Evolutionary conservation across 2,797 vertebrate species (phyloP), one percentile per base, ranked within the genome.

Genomic region (Tiaroga cobitis): DNA sequence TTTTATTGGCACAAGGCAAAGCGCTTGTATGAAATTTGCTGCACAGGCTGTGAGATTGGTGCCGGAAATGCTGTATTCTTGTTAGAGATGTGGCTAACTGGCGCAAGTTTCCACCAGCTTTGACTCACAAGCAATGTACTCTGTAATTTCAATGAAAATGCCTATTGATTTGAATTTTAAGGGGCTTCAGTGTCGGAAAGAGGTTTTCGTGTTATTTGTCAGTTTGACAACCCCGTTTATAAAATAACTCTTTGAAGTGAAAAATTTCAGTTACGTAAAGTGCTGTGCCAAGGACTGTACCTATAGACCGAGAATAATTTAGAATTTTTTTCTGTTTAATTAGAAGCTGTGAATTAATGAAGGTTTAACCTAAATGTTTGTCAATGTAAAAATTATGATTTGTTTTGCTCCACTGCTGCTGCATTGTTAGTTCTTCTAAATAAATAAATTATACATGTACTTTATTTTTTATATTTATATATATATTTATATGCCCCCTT

Each of bases 1-100:
- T 93, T 94, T 94, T 93, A 94, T 94, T 93, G 90, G 92, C 91
- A 88, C 73, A 90, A 90, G 84, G 67, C 92, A 94, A 94, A 92
- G 74, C 86, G 89, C 86, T 87, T 90, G 91, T 92, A 91, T 91
- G 92, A 93, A 94, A 94, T 93, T 91, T 92, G 90, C 91, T 90
- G 92, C 49, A 92, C 90, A 88, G 92, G 89, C 91, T 93, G 85
- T 86, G 89, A 88, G 92, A 92, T 88, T 91, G 92, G 88, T 87
- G 88, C 86, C 63, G 70, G 89, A 90, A 88, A 89, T 88, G 89
- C 85, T 90, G 87, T 88, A 89, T 94, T 93, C 91, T 94, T 94
- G 88, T 92, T 85, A 81, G 65, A 88, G 88, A 92, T 91, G 90
- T 37, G 88, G 90, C 92, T 94, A 87, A 90, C 83, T 90, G 91